A percentile compares a stretch with the other conserved stretches of the same genome.
These are phyloP conservation scores for Sciurus niger DNA, from an alignment of 2,113 vertebrate genomes.

Conservation along the genomic window DNA sequence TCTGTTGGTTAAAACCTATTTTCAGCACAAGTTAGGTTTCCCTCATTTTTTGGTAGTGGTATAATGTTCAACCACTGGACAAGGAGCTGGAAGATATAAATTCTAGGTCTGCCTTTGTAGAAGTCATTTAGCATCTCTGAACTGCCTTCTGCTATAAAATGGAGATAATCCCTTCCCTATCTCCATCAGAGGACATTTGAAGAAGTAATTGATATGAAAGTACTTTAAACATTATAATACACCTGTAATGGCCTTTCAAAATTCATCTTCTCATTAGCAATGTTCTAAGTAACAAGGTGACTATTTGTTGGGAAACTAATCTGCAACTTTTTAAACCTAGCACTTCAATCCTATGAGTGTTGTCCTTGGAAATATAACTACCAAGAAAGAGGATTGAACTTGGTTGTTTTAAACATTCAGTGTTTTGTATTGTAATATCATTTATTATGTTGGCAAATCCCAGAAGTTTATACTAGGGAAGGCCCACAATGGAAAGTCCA, in stretches of 20 bases:
- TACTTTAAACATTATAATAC: not conserved
- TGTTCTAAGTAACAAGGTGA: not conserved
- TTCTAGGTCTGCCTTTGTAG: slow-evolving; percentile 7
- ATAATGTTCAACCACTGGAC: not conserved
- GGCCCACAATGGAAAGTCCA: not conserved
- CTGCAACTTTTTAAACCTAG: slow-evolving; percentile 23
- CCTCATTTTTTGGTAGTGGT: not conserved
- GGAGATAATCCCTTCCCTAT: not conserved
- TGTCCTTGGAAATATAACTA: slow-evolving; percentile 34
- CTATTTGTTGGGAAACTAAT: slow-evolving; percentile 33
- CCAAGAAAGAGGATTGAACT: slow-evolving; percentile 56
- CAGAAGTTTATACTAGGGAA: slow-evolving; percentile 12
- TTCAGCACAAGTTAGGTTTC: not conserved
- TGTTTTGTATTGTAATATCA: not conserved
- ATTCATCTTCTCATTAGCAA: slow-evolving; percentile 35
- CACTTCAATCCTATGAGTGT: not conserved
- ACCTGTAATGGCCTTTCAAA: not conserved
- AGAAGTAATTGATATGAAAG: not conserved
- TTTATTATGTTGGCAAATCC: slow-evolving; percentile 43
- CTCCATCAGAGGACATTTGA: not conserved
- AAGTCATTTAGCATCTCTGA: slow-evolving; percentile 40
- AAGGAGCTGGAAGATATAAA: not conserved
- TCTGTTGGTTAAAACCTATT: not conserved
- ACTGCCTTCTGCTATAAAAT: slow-evolving; percentile 13
- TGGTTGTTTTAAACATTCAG: not conserved